Base-by-base conservation (phyloP, 1,140 invertebrate species). In the Apis dorsata region DNA sequence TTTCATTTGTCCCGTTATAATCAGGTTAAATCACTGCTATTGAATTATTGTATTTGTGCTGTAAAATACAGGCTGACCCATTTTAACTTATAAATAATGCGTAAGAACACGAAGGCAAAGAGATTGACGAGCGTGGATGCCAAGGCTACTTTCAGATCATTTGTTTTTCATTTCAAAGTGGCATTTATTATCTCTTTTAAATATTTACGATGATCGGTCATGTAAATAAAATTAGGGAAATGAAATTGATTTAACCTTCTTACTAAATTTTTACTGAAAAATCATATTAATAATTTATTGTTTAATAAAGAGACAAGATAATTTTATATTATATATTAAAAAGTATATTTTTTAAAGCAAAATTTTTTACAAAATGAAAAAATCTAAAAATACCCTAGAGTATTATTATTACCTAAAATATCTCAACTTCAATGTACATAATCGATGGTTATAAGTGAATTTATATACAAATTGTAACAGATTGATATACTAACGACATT, bases 1-100 rank as follows among this genome's bases (percentile, higher is more conserved):
- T 24, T 63, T 24, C n/a, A 2, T 24, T 13, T 0, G 60, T 62
- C 28, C 17, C 7, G 24, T 11, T 66, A 19, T 66, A 34, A 11
- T 34, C 19, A 10, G 28, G 34, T 44, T 19, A 44, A 21, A 44
- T 68, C 65, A 8, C 44, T 21, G 11, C 19, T 15, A 7, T 68
- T 19, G 65, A 68, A 10, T 44, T 44, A 19, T 65, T 1, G 7
- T 65, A 65, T 28, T 17, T 13, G 24, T 11, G 17, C 1, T 9
- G 17, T 11, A 44, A 68, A 44, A 21, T 21, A 44, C 10, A 21
- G 51, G 5, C 11, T 71, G 24, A 28, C 70, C 24, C n/a, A 53
- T 71, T 71, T 19, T 53, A 28, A 55, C 19, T 71, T 28, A 71
- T 71, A 71, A 71, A 51, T 59, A 24, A 49, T 59, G 55, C 70